These are phyloP conservation scores for cat (Felis catus) DNA, from an alignment of 2,113 vertebrate species.

Conservation along the genomic window F.catus_Fca126_mat1.0 CM031421.1:91537001-91537500, in stretches of 20 bases:
- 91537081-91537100: not conserved
- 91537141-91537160: too few relatives aligned
- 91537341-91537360: not conserved
- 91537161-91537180: too few relatives aligned
- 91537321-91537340: not conserved
- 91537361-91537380: not conserved
- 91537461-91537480: not conserved
- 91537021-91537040: not conserved
- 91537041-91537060: not conserved
- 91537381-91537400: not conserved
- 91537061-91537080: not conserved
- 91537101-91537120: too few relatives aligned
- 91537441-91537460: not conserved
- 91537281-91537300: too few relatives aligned
- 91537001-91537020: not conserved
- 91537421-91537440: not conserved
- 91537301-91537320: not conserved
- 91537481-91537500: not conserved
- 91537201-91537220: too few relatives aligned
- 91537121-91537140: too few relatives aligned
- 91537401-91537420: not conserved
- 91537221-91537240: too few relatives aligned
- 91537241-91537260: too few relatives aligned
- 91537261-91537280: too few relatives aligned
- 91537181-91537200: too few relatives aligned